These are phyloP conservation scores for Heliconius cydno DNA, from an alignment of 2,888 invertebrate species.

Conservation along the genomic window DNA sequence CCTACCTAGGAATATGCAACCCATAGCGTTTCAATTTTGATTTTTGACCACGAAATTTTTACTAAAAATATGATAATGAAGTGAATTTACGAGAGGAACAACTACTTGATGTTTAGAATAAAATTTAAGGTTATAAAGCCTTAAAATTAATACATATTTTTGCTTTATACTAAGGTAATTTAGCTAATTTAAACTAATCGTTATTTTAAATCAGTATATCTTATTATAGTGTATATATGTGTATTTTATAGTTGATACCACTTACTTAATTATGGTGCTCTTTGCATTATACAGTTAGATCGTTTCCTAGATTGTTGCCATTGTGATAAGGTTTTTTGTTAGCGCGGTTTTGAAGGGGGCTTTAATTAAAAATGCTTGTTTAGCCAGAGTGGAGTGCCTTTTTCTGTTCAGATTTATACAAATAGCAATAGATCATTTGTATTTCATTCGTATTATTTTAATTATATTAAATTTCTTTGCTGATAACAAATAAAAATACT, in stretches of 20 bases:
- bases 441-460: not conserved
- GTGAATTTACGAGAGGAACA: too few relatives aligned
- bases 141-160: too few relatives aligned
- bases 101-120: too few relatives aligned
- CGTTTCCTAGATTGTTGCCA: conserved; percentile 82
- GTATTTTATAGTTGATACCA: not conserved
- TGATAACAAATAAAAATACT: not conserved
- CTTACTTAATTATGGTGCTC: conserved; percentile 2
- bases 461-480: not conserved
- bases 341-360: conserved; percentile 71
- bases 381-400: conserved; percentile 58
- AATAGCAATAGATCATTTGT: conserved; percentile 16
- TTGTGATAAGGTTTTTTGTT: conserved; percentile 78
- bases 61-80: too few relatives aligned
- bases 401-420: conserved; percentile 52
- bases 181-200: not conserved
- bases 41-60: not conserved
- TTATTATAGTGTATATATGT: not conserved
- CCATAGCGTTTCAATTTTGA: not conserved
- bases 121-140: too few relatives aligned
- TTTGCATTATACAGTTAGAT: conserved; percentile 74
- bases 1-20: too few relatives aligned
- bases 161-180: too few relatives aligned
- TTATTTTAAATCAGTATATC: not conserved
- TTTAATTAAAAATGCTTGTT: conserved; percentile 81